Evolutionary conservation across 2,888 invertebrate genomes (phyloP).

Genomic region (Catotricha subobsoleta): DNA sequence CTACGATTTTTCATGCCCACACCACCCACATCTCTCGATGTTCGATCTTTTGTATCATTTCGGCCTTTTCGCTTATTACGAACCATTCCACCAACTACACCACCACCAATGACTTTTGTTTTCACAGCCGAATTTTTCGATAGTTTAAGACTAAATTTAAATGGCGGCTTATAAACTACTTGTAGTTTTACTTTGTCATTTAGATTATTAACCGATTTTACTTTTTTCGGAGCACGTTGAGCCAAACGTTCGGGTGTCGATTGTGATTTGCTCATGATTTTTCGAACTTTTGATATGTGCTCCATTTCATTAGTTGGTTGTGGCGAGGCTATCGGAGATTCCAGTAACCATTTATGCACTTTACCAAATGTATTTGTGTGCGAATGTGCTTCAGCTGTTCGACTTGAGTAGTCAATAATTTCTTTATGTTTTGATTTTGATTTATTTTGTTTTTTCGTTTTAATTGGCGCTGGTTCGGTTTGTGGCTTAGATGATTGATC

Average conservation of each 20-base stretch:
- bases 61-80: neutral
- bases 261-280: slow-evolving; percentile 57
- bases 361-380: slow-evolving; percentile 41
- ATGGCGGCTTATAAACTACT: slow-evolving; percentile 74
- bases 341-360: slow-evolving; percentile 71
- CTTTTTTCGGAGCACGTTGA: slow-evolving; percentile 39
- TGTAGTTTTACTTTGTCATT: slow-evolving; percentile 58
- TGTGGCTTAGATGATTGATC: slow-evolving; percentile 34
- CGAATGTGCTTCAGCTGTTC: slow-evolving; percentile 22
- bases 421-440: slow-evolving; percentile 39
- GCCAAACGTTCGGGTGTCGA: slow-evolving; percentile 62
- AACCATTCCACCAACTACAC: slow-evolving; percentile 8
- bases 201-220: slow-evolving; percentile 54
- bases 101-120: slow-evolving; percentile 25
- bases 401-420: slow-evolving; percentile 52
- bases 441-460: slow-evolving; percentile 27
- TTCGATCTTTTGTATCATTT: neutral
- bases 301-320: slow-evolving; percentile 17
- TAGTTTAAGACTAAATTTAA: slow-evolving; percentile 67
- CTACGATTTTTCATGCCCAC: neutral
- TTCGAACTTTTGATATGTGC: slow-evolving; percentile 26
- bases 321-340: slow-evolving; percentile 38
- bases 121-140: slow-evolving; percentile 29
- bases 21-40: neutral
- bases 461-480: slow-evolving; percentile 21